A percentile compares a stretch with the other conserved stretches of the same genome.
phyloP scores from a whole-genome alignment of 2,797 vertebrate species.

The Moxostoma hubbsi region DNA sequence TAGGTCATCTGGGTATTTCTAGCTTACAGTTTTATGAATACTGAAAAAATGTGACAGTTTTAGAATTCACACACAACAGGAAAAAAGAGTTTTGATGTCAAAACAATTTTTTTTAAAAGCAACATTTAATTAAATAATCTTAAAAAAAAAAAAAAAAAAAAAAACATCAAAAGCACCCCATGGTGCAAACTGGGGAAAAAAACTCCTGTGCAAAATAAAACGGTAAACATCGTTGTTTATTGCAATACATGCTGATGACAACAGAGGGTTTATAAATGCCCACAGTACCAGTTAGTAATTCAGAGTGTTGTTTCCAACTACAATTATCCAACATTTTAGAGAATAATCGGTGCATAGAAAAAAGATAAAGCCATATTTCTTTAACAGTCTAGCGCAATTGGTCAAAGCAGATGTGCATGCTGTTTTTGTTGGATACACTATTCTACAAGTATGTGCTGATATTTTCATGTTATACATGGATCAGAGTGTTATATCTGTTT shows the following conservation, averaged over 20 bases:
- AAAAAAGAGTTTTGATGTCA: too few relatives aligned
- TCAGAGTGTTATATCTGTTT: not conserved
- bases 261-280: slow-evolving; percentile 3
- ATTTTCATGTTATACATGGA: not conserved
- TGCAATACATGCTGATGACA: slow-evolving; percentile 33
- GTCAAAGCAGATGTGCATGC: not conserved
- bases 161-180: not conserved
- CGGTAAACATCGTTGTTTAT: not conserved
- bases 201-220: not conserved
- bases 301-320: not conserved
- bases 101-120: too few relatives aligned
- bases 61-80: too few relatives aligned
- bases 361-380: slow-evolving; percentile 2
- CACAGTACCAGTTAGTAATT: not conserved
- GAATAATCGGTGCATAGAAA: slow-evolving; percentile 3
- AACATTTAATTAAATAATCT: too few relatives aligned
- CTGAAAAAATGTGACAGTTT: too few relatives aligned
- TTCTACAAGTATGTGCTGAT: not conserved
- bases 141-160: not conserved
- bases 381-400: slow-evolving; percentile 23
- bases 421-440: not conserved
- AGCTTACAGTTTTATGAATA: too few relatives aligned
- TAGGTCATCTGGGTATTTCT: too few relatives aligned
- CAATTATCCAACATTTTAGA: not conserved
- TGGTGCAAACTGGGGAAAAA: not conserved